Conservation (phyloP, 2,888 invertebrate species). For the Slavum lentiscoides region DNA sequence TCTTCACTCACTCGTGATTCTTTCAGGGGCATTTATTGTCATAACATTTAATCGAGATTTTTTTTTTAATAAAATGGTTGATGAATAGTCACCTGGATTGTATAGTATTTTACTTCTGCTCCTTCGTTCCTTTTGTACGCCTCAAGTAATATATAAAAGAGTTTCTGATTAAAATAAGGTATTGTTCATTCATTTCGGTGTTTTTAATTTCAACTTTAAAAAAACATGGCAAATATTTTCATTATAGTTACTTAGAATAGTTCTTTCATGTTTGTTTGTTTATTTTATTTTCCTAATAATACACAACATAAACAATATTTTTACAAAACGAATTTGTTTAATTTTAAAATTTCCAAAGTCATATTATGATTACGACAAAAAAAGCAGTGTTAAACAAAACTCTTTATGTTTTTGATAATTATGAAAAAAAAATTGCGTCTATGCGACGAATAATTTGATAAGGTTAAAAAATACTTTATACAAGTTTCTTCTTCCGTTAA, state of each 20-base stretch:
- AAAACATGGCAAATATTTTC: background rate
- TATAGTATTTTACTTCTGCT: background rate
- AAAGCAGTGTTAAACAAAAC: background rate
- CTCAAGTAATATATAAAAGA: background rate
- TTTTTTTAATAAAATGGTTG: slow-evolving; percentile 10
- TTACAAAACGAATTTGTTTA: background rate
- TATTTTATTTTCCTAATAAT: background rate
- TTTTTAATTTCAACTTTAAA: slow-evolving; percentile 14
- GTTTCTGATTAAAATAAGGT: slow-evolving; percentile 9
- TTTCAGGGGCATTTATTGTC: no score
- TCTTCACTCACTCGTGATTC: background rate
- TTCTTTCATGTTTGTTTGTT: background rate
- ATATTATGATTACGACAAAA: background rate
- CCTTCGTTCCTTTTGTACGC: background rate
- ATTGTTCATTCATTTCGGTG: slow-evolving; percentile 9
- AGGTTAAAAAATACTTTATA: no score
- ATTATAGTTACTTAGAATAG: background rate
- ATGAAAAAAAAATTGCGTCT: no score
- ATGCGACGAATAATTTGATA: no score
- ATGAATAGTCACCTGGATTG: background rate
- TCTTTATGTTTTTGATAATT: no score
- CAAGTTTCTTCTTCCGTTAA: no score
- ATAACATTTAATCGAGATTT: background rate
- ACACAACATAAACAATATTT: background rate
- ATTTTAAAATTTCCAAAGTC: background rate